A percentile compares a stretch with the other conserved stretches of the same genome.
Conservation (phyloP, 2,888 invertebrate species). For the Quadroppia sp. region DNA sequence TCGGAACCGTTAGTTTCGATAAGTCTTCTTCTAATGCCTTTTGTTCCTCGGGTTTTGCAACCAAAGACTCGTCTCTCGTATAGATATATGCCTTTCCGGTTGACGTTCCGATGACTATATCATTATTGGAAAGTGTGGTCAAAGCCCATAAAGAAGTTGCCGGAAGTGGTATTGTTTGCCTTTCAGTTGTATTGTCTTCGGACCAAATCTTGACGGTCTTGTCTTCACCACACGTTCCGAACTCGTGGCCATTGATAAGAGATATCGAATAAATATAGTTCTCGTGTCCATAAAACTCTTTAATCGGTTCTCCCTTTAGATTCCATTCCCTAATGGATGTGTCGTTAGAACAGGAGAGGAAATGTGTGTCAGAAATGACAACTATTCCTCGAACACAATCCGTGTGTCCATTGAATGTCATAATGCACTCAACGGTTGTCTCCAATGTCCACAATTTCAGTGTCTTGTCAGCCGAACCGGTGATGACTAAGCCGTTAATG, state of each 20-base stretch:
- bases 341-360: constrained; percentile 90
- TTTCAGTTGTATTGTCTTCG: constrained; percentile 52
- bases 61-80: constrained; percentile 66
- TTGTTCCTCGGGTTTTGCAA: constrained; percentile 63
- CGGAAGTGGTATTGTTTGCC: constrained; percentile 68
- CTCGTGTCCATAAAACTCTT: constrained; percentile 54
- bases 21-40: constrained; percentile 71
- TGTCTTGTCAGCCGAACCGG: constrained; percentile 88
- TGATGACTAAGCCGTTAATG: constrained; percentile 61
- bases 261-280: constrained; percentile 54
- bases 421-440: constrained; percentile 21
- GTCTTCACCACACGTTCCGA: constrained; percentile 85
- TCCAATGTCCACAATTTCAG: constrained; percentile 69
- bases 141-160: constrained; percentile 87
- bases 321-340: constrained; percentile 78
- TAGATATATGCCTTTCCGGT: constrained; percentile 83
- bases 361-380: constrained; percentile 65
- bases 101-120: constrained; percentile 73
- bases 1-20: constrained; percentile 58
- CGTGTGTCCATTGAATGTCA: constrained; percentile 66
- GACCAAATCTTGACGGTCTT: constrained; percentile 76
- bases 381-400: constrained; percentile 84
- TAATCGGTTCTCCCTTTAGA: constrained; percentile 70
- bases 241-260: constrained; percentile 58
- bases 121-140: constrained; percentile 73